phyloP scores from a whole-genome alignment of 2,113 vertebrate species.

The Halichoeres trimaculatus region DNA sequence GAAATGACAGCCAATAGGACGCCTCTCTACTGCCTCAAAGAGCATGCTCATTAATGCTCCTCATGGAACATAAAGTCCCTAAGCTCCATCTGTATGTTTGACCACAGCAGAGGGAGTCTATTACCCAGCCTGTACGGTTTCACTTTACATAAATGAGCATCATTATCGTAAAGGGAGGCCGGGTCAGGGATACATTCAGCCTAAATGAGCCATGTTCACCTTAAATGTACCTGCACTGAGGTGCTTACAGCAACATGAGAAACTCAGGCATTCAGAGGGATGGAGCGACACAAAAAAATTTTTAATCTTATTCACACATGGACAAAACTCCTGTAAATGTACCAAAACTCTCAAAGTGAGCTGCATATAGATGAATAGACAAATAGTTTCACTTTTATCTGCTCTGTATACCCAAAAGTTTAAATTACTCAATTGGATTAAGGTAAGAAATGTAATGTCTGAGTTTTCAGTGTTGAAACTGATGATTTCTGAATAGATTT shows the following conservation, averaged over 20 bases:
- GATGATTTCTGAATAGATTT: no score
- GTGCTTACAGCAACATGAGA: not conserved
- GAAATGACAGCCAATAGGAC: not conserved
- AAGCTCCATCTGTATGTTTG: constrained; percentile 15
- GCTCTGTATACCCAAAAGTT: no score
- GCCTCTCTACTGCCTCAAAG: constrained; percentile 28
- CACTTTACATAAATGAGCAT: constrained; percentile 15
- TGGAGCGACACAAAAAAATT: not conserved
- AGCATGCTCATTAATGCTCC: not conserved
- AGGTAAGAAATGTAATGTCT: no score
- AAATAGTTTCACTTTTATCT: no score
- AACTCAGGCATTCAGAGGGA: not conserved
- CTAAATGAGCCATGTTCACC: constrained; percentile 12
- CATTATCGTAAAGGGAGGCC: constrained; percentile 51
- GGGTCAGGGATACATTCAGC: constrained; percentile 21
- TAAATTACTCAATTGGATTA: no score
- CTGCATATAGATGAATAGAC: no score
- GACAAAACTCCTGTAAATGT: no score
- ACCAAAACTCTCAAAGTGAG: no score
- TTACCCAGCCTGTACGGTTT: not conserved
- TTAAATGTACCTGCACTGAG: not conserved
- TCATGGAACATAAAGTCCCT: constrained; percentile 1
- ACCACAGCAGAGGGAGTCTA: constrained; percentile 6
- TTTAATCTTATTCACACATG: no score
- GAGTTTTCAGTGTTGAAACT: no score